Evolutionary conservation across 92 coral and sea anemone genomes (phyloP).

Genomic region (Bergia puertoricense): DNA sequence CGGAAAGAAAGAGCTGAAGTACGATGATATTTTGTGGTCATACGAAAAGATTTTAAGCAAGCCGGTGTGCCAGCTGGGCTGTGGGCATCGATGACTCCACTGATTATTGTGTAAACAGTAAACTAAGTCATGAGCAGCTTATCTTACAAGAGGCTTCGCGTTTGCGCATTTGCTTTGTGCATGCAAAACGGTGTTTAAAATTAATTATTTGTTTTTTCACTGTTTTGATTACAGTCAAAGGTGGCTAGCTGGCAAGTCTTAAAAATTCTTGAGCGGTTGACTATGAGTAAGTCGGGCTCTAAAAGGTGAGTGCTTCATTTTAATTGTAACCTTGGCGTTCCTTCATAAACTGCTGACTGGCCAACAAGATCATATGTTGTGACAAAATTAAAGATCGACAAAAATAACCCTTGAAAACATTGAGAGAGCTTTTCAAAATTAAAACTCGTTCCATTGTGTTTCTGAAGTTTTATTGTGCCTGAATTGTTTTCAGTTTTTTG

Average conservation of each 20-base stretch:
- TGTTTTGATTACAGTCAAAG: constrained; percentile 2
- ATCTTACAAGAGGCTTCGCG: constrained; percentile 17
- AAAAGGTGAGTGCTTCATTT: constrained; percentile 63
- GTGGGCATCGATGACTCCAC: background rate
- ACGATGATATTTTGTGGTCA: background rate
- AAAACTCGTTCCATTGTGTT: background rate
- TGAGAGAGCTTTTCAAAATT: no score
- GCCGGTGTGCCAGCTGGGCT: no score
- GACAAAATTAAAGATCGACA: background rate
- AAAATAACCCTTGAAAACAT: background rate
- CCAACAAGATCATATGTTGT: background rate
- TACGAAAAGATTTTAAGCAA: background rate
- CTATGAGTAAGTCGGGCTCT: constrained; percentile 79
- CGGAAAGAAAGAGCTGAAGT: background rate
- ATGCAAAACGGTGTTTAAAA: background rate
- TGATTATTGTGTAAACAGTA: background rate
- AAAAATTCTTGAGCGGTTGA: constrained; percentile 22
- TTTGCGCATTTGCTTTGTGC: constrained; percentile 8
- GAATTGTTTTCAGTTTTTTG: background rate
- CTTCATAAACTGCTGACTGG: background rate
- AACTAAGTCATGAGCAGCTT: background rate
- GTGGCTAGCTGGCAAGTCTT: constrained; percentile 1
- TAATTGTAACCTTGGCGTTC: constrained; percentile 1
- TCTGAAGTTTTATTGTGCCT: background rate
- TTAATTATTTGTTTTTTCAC: background rate